Percentiles rank a stretch among this genome's conserved stretches.
Evolutionary conservation across 1,140 invertebrate species (phyloP).

Genomic region (Zaprionus kolodkinae): DNA sequence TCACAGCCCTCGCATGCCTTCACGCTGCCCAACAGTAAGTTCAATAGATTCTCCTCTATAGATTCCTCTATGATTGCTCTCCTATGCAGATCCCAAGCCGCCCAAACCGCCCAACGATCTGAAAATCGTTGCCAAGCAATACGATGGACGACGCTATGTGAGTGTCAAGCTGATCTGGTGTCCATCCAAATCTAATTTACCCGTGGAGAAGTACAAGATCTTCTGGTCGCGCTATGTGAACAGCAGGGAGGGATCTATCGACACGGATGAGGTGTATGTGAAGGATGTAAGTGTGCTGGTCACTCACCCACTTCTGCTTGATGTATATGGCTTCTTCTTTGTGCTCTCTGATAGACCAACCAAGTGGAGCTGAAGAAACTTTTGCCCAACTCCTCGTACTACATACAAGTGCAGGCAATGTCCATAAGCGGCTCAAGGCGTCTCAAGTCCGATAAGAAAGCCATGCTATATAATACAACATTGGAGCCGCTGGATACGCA

Average conservation of each 20-base stretch:
- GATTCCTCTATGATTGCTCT: neutral
- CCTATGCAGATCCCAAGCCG: conserved; percentile 86
- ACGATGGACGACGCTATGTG: conserved; percentile 86
- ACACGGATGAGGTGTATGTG: conserved; percentile 62
- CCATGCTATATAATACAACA: conserved; percentile 88
- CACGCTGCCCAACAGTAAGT: conserved; percentile 85
- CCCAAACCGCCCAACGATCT: conserved; percentile 88
- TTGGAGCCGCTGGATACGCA: conserved; percentile 47
- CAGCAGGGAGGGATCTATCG: conserved; percentile 59
- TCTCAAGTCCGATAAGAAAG: conserved; percentile 88
- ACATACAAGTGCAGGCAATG: conserved; percentile 89
- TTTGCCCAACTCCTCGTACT: conserved; percentile 88
- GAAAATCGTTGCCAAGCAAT: conserved; percentile 86
- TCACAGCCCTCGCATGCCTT: conserved; percentile 88
- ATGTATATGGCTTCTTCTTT: neutral
- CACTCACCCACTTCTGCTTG: neutral
- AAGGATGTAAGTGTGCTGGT: conserved; percentile 83
- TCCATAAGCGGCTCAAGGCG: conserved; percentile 87
- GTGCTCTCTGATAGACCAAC: conserved; percentile 52
- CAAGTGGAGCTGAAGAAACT: conserved; percentile 86
- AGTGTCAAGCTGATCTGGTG: conserved; percentile 86
- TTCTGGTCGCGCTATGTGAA: conserved; percentile 77
- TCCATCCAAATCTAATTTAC: conserved; percentile 88
- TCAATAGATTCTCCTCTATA: conserved; percentile 5
- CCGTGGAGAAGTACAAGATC: conserved; percentile 85